A percentile compares a stretch with the other conserved stretches of the same genome.
These are phyloP conservation scores for Bucco capensis DNA, from an alignment of 2,113 vertebrate species.

Conservation along the genomic window DNA sequence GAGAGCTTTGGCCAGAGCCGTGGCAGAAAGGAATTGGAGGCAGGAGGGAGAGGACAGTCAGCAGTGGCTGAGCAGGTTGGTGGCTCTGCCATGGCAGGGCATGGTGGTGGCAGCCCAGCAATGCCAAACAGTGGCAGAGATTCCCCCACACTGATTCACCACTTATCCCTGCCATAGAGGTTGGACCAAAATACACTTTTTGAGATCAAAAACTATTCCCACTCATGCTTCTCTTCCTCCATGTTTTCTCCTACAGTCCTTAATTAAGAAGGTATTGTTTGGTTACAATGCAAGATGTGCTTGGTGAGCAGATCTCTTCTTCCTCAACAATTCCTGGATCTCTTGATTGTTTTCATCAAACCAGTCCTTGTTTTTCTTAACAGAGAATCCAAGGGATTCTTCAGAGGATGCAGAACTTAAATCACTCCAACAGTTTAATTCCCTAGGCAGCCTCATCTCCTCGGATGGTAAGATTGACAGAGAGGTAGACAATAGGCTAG, in stretches of 20 bases:
- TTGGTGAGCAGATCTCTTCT: no score
- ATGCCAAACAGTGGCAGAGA: neutral
- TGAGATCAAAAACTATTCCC: neutral
- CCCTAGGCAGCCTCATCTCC: no score
- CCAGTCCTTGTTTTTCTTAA: no score
- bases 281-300: no score
- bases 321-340: no score
- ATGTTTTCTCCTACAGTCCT: neutral
- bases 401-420: no score
- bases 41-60: neutral
- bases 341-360: no score
- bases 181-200: rapidly evolving
- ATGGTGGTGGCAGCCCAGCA: rapidly evolving
- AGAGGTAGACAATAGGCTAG: no score
- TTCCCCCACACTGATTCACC: neutral
- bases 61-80: rapidly evolving
- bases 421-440: no score
- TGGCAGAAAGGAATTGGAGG: neutral
- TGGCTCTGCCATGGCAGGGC: neutral
- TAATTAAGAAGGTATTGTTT: neutral
- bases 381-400: no score
- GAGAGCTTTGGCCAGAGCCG: neutral
- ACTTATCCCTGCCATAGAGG: neutral
- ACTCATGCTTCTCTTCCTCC: neutral
- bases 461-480: no score